Base-by-base conservation (phyloP, 1,140 invertebrate species). In the Saccostrea glomerata region DNA sequence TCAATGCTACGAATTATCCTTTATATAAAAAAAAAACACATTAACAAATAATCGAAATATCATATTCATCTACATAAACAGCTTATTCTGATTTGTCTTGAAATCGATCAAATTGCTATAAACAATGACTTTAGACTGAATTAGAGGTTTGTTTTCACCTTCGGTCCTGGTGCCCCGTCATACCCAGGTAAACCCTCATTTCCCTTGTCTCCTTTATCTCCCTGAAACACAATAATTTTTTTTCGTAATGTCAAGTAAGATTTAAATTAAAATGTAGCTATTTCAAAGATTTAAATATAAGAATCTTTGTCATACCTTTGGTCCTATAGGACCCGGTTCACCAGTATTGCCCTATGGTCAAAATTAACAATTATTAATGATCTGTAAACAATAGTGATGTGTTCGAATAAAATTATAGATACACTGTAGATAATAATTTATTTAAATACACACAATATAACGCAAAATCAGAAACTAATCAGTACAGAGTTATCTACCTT, bases 181-280 rank as follows among this genome's bases (percentile, higher is more conserved):
- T 83, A 90, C 15, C 90, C 90, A 70, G 90, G 90, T 92, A 90
- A 94, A 93, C 84, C 83, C 94, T 93, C 91, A 82, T 86, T 91
- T 23, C 92, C 91, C 86, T 93, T 91, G 87, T 94, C 97, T 92
- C 98, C 98, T 25, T 77, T 77, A 36, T 77, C 70, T 36, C 70
- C 70, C 70, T 77, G 25, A 25, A 77, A 77, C 70, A 77, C 9
- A 58, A 66, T 85, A 20, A 84, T 2, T 5, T 0, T 2, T 6
- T 47, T 1, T 7, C 0, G 47, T 47, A 9, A 47, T 47, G 30
- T 47, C 47, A 9, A 40, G 12, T 6, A 73, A 58, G 36, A 85
- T 47, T 17, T 60, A 54, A 4, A 20, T 6, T 70, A 25, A 12
- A 87, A 54, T 17, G 12, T 73, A 23, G 9, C 17, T 47, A 7